phyloP scores from a whole-genome alignment of 2,888 invertebrate genomes.

The Aporophyla nigra region DNA sequence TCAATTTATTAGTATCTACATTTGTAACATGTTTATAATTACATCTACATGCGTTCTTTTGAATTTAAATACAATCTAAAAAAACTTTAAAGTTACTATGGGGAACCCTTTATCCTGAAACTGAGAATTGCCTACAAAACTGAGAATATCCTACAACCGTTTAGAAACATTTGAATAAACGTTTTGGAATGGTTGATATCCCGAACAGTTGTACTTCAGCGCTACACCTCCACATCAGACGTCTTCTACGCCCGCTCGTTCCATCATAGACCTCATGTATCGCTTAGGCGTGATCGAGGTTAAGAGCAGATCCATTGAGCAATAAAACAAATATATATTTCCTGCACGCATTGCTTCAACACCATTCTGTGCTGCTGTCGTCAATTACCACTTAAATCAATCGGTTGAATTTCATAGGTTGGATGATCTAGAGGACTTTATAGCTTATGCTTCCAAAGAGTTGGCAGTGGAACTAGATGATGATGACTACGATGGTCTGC shows the following conservation, averaged over 20 bases:
- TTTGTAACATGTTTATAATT: neutral
- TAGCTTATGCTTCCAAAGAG: slow-evolving; percentile 93
- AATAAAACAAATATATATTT: neutral
- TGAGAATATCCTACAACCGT: neutral
- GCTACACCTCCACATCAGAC: no score
- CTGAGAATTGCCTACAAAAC: neutral
- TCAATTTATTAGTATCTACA: no score
- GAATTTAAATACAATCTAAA: neutral
- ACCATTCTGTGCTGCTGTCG: neutral
- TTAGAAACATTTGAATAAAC: neutral
- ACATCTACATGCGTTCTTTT: neutral
- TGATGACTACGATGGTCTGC: slow-evolving; percentile 96
- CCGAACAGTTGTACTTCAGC: no score
- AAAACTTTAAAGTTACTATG: neutral
- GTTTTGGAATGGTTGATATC: no score
- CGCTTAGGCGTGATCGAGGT: no score
- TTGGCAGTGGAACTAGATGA: slow-evolving; percentile 94
- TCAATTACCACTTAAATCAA: neutral
- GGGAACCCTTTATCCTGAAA: neutral
- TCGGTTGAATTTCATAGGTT: slow-evolving; percentile 87
- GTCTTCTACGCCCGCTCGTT: no score
- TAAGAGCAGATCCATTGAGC: no score
- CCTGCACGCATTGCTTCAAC: neutral
- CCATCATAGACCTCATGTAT: no score
- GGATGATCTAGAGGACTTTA: slow-evolving; percentile 94